A percentile compares a stretch with the other conserved stretches of the same genome.
Evolutionary conservation across 2,797 vertebrate species (phyloP).

Genomic region (Protonibea diacanthus): DNA sequence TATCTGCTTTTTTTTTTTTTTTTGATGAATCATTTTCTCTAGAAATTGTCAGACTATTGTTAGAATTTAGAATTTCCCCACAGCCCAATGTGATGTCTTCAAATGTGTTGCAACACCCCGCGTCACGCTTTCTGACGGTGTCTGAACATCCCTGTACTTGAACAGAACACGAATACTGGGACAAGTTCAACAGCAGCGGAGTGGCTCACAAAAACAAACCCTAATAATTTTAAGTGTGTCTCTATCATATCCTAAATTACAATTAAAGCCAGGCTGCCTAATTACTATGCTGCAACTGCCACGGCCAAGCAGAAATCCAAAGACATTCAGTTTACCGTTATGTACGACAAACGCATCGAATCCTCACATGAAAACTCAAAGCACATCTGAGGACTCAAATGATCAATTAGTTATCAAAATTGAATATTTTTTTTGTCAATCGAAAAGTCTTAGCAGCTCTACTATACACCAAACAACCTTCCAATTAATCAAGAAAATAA

Average conservation of each 20-base stretch:
- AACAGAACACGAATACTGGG: conserved; percentile 21
- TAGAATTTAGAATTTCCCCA: background rate
- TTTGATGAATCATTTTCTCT: background rate
- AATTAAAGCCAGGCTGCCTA: conserved; percentile 19
- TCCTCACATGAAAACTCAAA: background rate
- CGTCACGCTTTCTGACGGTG: conserved; percentile 79
- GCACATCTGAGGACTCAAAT: background rate
- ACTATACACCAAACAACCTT: background rate
- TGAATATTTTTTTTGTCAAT: background rate
- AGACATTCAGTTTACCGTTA: background rate
- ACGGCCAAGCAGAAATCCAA: background rate
- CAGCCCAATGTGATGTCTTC: background rate
- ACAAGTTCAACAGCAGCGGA: conserved; percentile 5
- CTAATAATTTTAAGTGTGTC: background rate
- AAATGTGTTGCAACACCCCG: conserved; percentile 68
- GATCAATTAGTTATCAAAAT: background rate
- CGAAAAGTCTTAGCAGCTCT: background rate
- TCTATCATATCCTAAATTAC: background rate
- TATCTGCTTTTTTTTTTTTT: background rate
- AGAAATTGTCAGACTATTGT: background rate
- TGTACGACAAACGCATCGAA: too few relatives aligned
- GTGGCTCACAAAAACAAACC: background rate
- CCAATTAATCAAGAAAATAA: background rate
- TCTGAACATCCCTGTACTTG: conserved; percentile 60
- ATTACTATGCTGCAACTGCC: conserved; percentile 12